phyloP scores from a whole-genome alignment of 2,797 vertebrate species.

The Scomberomorus guttatus region DNA sequence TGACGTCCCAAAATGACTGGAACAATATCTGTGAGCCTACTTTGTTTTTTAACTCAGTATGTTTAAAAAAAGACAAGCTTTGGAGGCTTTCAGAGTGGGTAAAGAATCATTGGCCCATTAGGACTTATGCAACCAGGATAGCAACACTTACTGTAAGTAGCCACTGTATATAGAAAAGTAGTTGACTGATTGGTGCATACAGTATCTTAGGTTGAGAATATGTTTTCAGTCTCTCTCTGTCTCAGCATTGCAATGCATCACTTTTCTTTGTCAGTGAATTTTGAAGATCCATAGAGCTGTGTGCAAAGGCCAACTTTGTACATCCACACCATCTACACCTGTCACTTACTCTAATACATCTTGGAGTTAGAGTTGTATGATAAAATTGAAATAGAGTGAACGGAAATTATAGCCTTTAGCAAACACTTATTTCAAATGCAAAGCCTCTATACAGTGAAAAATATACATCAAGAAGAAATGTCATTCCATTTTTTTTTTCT shows the following conservation, averaged over 20 bases:
- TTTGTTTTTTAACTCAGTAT: conserved; percentile 7
- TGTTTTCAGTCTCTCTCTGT: neutral
- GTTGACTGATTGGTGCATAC: conserved; percentile 9
- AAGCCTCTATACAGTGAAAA: conserved; percentile 12
- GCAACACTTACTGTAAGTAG: neutral
- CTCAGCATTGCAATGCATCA: neutral
- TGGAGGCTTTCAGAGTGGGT: conserved; percentile 6
- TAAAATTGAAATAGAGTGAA: conserved; percentile 16
- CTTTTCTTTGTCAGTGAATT: neutral
- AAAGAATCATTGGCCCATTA: neutral
- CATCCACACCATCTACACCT: neutral
- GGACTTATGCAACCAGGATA: neutral
- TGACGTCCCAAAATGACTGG: conserved; percentile 28
- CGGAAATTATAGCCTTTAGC: neutral
- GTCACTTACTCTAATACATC: neutral
- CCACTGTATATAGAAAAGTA: neutral
- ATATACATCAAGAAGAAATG: conserved; percentile 12
- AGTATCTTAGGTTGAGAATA: neutral
- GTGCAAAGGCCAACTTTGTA: neutral
- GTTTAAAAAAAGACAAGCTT: neutral
- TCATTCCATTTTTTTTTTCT: conserved; percentile 19
- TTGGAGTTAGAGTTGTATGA: neutral
- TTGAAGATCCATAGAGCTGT: neutral
- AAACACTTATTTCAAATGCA: conserved; percentile 16
- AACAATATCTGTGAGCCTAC: neutral